Percentiles rank a stretch among this genome's conserved stretches.
phyloP scores from a whole-genome alignment of 2,888 invertebrate species.

The Hypercompe scribonia region DNA sequence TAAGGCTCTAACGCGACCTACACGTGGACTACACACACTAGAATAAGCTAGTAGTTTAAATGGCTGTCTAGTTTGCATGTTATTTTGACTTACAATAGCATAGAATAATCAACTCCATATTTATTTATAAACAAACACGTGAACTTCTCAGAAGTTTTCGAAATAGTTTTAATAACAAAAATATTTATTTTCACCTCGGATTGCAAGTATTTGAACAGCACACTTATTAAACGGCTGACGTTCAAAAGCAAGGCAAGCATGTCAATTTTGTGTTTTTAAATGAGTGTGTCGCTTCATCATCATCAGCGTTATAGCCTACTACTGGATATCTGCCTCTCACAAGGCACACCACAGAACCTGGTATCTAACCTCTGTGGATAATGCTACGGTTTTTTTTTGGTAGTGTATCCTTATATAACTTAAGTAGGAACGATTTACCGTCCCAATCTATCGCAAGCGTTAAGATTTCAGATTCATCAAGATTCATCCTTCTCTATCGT shows the following conservation, averaged over 20 bases:
- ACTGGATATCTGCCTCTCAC: too few relatives aligned
- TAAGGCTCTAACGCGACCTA: neutral
- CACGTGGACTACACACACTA: neutral
- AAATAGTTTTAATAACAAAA: constrained; percentile 1
- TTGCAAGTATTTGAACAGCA: neutral
- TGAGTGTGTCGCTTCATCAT: too few relatives aligned
- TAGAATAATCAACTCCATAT: neutral
- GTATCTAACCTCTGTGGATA: too few relatives aligned
- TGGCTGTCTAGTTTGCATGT: neutral
- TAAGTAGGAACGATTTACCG: neutral
- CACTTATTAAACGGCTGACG: neutral
- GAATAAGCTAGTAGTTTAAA: neutral
- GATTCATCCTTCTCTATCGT: neutral
- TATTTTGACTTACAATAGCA: neutral
- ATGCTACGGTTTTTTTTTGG: too few relatives aligned
- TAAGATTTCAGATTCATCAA: too few relatives aligned
- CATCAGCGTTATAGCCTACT: neutral
- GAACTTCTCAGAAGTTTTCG: neutral
- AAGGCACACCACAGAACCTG: too few relatives aligned
- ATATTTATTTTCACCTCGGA: neutral
- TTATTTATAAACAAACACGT: neutral
- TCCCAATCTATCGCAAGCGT: neutral
- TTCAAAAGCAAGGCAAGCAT: neutral
- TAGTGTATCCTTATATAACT: too few relatives aligned
- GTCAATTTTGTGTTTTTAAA: neutral